phyloP scores from a whole-genome alignment of 2,888 invertebrate species.

The Dryadula phaetusa region DNA sequence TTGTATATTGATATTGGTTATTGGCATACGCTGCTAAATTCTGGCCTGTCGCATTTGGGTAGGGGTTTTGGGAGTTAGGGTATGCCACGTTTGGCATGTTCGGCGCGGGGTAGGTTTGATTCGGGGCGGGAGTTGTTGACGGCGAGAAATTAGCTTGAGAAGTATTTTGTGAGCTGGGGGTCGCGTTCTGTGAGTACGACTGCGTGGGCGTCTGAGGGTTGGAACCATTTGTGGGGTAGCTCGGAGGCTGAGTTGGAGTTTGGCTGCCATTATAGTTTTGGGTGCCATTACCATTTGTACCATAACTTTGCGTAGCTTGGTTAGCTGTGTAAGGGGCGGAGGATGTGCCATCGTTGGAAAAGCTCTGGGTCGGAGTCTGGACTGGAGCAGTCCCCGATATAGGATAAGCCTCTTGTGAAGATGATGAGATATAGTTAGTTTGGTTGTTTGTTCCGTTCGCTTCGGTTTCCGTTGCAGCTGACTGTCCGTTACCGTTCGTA shows the following conservation, averaged over 20 bases:
- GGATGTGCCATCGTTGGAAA: conserved; percentile 63
- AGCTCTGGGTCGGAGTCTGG: conserved; percentile 59
- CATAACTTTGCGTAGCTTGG: conserved; percentile 63
- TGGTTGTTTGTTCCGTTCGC: conserved; percentile 65
- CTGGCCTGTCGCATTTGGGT: conserved; percentile 78
- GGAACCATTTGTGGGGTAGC: conserved; percentile 66
- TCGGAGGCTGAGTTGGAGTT: conserved; percentile 63
- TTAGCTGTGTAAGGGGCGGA: conserved; percentile 59
- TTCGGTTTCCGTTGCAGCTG: conserved; percentile 61
- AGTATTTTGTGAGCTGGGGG: conserved; percentile 62
- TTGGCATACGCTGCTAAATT: conserved; percentile 78
- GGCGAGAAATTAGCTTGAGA: conserved; percentile 71
- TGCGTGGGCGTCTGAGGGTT: conserved; percentile 59
- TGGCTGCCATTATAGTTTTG: conserved; percentile 63
- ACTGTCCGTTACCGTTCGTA: conserved; percentile 66
- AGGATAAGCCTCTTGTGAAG: conserved; percentile 71
- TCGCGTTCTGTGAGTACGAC: conserved; percentile 57
- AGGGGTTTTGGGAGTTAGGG: conserved; percentile 73
- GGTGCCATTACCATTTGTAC: conserved; percentile 58
- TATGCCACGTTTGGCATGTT: conserved; percentile 68
- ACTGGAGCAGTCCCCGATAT: conserved; percentile 55
- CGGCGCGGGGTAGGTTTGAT: conserved; percentile 63
- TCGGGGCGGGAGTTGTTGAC: conserved; percentile 72
- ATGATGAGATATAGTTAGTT: conserved; percentile 74
- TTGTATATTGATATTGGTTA: conserved; percentile 77